These are phyloP conservation scores for Drosophila seguyi DNA, from an alignment of 1,140 invertebrate species.

Conservation along the genomic window DNA sequence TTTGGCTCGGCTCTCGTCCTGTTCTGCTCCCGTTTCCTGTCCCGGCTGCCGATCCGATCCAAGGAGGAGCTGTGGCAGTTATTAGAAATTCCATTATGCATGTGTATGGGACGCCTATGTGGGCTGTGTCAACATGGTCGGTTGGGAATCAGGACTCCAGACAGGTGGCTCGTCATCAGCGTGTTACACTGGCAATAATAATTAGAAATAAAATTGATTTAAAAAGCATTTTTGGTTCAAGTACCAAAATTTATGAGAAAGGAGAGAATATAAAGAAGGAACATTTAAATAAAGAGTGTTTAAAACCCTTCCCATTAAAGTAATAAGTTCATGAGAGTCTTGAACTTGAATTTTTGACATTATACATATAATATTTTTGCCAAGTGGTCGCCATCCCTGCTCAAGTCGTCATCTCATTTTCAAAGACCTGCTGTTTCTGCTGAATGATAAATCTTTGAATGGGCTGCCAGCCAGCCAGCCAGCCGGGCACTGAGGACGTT, in stretches of 20 bases:
- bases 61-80: slow-evolving; percentile 44
- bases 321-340: too few species aligned
- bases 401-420: slow-evolving; percentile 13
- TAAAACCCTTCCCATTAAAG: too few species aligned
- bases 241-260: neutral
- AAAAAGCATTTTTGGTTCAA: neutral
- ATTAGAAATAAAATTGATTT: too few species aligned
- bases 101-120: slow-evolving; percentile 58
- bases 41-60: neutral
- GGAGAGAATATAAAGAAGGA: too few species aligned
- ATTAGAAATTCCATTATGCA: slow-evolving; percentile 82
- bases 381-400: slow-evolving; percentile 9
- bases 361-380: slow-evolving; percentile 1
- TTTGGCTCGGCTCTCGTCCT: neutral
- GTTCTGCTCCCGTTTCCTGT: slow-evolving; percentile 7
- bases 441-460: slow-evolving; percentile 77
- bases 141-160: slow-evolving; percentile 23
- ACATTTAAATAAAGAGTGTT: neutral
- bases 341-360: too few species aligned
- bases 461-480: slow-evolving; percentile 32
- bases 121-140: slow-evolving; percentile 66
- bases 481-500: slow-evolving; percentile 22
- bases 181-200: slow-evolving; percentile 18
- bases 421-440: slow-evolving; percentile 27
- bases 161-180: slow-evolving; percentile 35